Evolutionary conservation across 2,797 vertebrate species (phyloP), one percentile per base, ranked within the genome.

Genomic region (Ambastaia sidthimunki): DNA sequence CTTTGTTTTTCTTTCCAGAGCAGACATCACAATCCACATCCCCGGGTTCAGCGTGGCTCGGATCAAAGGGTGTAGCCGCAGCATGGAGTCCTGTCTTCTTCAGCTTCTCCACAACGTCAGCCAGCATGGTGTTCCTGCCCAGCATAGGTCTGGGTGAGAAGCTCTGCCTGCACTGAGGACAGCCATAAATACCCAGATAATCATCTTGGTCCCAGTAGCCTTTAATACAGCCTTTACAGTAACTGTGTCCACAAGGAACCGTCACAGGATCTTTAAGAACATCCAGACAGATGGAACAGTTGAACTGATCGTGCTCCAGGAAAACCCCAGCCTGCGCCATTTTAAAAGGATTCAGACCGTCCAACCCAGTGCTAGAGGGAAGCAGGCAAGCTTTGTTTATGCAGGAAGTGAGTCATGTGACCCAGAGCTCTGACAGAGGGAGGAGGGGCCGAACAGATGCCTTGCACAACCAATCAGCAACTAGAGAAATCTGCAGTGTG

Each of bases 11-110:
- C 70, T 80, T 89, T 74, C 85, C 92, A 41, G 78, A 85, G 87
- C 98, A 98, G 41, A 94, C 95, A 84, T 98, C 97, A 65, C 98
- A 99, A 80, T 71, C 65, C 50, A 97, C 92, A 37, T 83, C 89
- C 0, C 44, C 72, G 0, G 76, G 86, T 70, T 88, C 89, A 9
- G 93, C 92, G 0, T 85, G 72, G 0, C 83, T 31, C 0, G 69
- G 0, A n/a, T 76, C 12, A 48, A 28, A 23, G 0, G 34, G 19
- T 21, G 65, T 1, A 7, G 71, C 0, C 54, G 23, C 25, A 0
- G 87, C 83, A 0, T 88, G 85, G 1, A 93, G 86, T 1, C 86
- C 85, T 0, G 89, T 92, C 3, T 78, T 90, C 25, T 87, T 88
- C 70, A 94, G 91, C 65, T 80, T 91, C 1, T 94, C 93, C 82